phyloP scores from a whole-genome alignment of 2,888 invertebrate genomes.

The Pristionchus maxplancki region DNA sequence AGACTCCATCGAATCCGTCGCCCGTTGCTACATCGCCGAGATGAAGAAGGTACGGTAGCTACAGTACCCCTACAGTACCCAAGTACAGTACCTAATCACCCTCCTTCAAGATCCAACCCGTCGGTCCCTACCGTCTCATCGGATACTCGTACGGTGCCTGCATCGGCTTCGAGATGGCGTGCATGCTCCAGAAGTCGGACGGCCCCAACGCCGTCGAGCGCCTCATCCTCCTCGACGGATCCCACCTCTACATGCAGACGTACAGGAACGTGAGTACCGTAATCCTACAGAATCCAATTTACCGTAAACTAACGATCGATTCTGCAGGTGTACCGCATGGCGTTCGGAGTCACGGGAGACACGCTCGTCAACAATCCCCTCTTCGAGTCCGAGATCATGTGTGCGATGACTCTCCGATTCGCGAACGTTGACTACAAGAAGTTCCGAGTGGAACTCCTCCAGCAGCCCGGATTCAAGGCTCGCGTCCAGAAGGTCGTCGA shows the following conservation, averaged over 20 bases:
- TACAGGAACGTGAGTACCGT: slow-evolving; percentile 77
- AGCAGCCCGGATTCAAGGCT: slow-evolving; percentile 83
- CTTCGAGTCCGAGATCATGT: slow-evolving; percentile 83
- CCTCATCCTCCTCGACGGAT: slow-evolving; percentile 90
- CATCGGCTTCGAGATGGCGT: slow-evolving; percentile 94
- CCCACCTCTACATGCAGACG: slow-evolving; percentile 80
- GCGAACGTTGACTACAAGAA: slow-evolving; percentile 85
- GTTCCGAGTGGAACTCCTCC: slow-evolving; percentile 81
- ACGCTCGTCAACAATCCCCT: slow-evolving; percentile 77
- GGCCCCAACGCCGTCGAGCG: slow-evolving; percentile 77
- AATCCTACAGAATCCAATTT: slow-evolving; percentile 59
- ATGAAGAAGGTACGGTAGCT: slow-evolving; percentile 55
- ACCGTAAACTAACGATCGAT: neutral
- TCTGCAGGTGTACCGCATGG: slow-evolving; percentile 75
- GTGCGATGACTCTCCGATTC: slow-evolving; percentile 89
- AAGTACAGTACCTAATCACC: slow-evolving; percentile 76
- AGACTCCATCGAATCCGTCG: slow-evolving; percentile 76
- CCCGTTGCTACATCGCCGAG: slow-evolving; percentile 70
- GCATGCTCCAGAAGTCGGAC: slow-evolving; percentile 84
- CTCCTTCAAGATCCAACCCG: slow-evolving; percentile 86
- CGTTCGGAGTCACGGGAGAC: slow-evolving; percentile 77
- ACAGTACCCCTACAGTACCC: neutral
- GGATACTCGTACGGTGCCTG: slow-evolving; percentile 97
- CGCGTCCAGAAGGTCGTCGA: slow-evolving; percentile 82
- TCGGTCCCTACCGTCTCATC: slow-evolving; percentile 90